Percentiles rank a stretch among this genome's conserved stretches.
phyloP scores from a whole-genome alignment of 1,140 invertebrate genomes.

The Olivierus martensii region DNA sequence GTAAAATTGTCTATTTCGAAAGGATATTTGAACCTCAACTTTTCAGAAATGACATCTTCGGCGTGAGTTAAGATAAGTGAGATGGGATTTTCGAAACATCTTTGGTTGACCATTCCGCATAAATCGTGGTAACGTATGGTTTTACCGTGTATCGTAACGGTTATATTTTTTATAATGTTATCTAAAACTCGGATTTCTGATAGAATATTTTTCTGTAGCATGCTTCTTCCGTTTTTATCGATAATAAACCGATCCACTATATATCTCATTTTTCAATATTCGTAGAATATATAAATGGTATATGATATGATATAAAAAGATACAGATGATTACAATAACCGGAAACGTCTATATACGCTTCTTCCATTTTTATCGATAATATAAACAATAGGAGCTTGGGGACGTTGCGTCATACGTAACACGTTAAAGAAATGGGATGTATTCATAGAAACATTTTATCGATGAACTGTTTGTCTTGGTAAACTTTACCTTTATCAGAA shows the following conservation, averaged over 20 bases:
- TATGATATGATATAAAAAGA: no score
- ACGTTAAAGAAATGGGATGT: no score
- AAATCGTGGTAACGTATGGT: constrained; percentile 46
- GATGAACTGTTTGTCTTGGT: no score
- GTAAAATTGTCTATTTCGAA: constrained; percentile 73
- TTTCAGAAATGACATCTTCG: constrained; percentile 60
- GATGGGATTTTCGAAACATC: constrained; percentile 58
- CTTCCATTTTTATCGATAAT: constrained; percentile 65
- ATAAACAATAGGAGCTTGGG: constrained; percentile 46
- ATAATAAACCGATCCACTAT: no score
- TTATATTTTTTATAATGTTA: constrained; percentile 55
- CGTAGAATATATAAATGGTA: no score
- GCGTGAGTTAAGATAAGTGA: constrained; percentile 59
- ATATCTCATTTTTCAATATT: no score
- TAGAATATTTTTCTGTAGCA: constrained; percentile 60
- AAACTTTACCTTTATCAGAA: no score
- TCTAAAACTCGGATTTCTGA: constrained; percentile 59
- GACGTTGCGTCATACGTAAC: no score
- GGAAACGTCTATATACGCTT: no score
- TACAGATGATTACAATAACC: no score
- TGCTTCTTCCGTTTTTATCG: constrained; percentile 41
- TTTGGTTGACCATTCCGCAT: constrained; percentile 63
- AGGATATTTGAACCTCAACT: constrained; percentile 59
- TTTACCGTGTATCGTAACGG: constrained; percentile 30
- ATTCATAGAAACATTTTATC: no score